Percentiles rank a stretch among this genome's conserved stretches.
phyloP scores from a whole-genome alignment of 2,797 vertebrate genomes.

The Tapirus indicus region DNA sequence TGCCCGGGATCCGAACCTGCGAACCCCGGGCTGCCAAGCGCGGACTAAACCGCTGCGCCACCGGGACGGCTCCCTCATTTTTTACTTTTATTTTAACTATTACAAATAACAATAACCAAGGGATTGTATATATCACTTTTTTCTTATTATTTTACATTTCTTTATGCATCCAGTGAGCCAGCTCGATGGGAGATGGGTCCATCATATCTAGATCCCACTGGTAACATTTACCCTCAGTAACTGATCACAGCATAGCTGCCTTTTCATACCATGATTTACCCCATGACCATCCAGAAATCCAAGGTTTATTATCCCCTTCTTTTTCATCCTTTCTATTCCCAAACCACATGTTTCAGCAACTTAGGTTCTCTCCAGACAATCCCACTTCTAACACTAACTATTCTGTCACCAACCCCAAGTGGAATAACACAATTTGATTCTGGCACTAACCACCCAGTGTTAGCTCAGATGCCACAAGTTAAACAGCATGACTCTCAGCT shows the following conservation, averaged over 20 bases:
- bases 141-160: background rate
- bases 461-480: background rate
- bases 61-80: too few relatives aligned
- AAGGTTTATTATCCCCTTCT: background rate
- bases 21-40: too few relatives aligned
- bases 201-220: background rate
- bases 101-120: background rate
- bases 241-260: background rate
- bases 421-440: background rate
- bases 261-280: background rate
- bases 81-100: background rate
- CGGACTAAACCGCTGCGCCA: too few relatives aligned
- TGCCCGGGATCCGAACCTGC: too few relatives aligned
- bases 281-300: background rate
- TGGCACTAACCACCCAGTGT: background rate
- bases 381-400: too few relatives aligned
- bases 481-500: too few relatives aligned
- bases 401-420: background rate
- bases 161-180: background rate
- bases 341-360: background rate
- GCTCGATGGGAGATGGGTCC: background rate
- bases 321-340: background rate
- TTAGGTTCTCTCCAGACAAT: background rate
- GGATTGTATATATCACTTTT: background rate
- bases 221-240: background rate